Evolutionary conservation across 2,113 vertebrate genomes (phyloP).

Genomic region (Bothrops jararaca): DNA sequence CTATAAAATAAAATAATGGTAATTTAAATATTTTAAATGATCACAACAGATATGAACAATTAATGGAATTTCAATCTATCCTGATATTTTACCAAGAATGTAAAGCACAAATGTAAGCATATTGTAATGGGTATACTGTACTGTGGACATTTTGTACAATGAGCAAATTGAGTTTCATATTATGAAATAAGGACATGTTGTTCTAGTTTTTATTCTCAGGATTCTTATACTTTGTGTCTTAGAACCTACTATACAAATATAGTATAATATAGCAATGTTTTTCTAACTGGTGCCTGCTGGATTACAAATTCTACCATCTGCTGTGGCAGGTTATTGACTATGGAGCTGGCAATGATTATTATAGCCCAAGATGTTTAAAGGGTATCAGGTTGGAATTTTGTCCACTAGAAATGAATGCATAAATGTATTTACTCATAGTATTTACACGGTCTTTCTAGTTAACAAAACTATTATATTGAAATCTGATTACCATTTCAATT

Average conservation of each 20-base stretch:
- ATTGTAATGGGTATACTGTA: neutral
- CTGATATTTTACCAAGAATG: neutral
- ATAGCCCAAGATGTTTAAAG: neutral
- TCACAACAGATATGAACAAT: neutral
- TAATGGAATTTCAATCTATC: neutral
- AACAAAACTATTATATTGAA: neutral
- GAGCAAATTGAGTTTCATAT: neutral
- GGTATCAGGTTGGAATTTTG: neutral
- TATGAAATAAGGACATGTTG: neutral
- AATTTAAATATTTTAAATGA: neutral
- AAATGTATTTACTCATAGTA: neutral
- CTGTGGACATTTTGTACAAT: neutral
- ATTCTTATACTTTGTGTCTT: neutral
- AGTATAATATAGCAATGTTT: too few relatives aligned
- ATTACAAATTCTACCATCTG: neutral
- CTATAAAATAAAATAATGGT: constrained; percentile 34
- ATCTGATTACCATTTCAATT: neutral
- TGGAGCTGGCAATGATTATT: neutral
- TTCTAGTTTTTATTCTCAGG: neutral
- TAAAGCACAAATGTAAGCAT: neutral
- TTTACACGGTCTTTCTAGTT: neutral
- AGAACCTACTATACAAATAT: neutral
- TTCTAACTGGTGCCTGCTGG: neutral
- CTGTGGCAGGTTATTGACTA: neutral
- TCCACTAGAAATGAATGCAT: neutral